These are phyloP conservation scores for Ganaspis brasiliensis DNA, from an alignment of 2,888 invertebrate species.

Conservation along the genomic window DNA sequence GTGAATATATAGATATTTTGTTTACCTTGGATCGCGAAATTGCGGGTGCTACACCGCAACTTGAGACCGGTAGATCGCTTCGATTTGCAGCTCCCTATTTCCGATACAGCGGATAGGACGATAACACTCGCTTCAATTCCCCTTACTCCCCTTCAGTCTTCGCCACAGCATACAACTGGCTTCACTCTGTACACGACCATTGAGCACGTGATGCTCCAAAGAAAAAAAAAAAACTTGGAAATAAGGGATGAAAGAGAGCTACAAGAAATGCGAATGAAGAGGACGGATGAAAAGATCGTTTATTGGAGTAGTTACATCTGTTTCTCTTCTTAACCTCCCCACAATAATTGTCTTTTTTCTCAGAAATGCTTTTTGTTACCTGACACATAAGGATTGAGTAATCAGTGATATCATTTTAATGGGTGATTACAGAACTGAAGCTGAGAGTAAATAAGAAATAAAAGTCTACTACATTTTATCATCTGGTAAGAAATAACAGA, in stretches of 20 bases:
- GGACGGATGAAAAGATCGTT: constrained; percentile 8
- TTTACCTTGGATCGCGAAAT: constrained; percentile 60
- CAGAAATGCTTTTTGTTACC: neutral
- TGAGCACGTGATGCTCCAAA: constrained; percentile 8
- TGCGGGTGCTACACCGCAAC: constrained; percentile 57
- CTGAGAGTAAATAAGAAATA: too few relatives aligned
- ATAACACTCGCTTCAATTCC: constrained; percentile 52
- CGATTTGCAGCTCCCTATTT: constrained; percentile 55
- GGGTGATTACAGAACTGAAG: too few relatives aligned
- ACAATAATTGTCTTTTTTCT: neutral
- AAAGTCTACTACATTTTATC: too few relatives aligned
- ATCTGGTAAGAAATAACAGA: too few relatives aligned
- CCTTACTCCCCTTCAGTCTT: constrained; percentile 2
- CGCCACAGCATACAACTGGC: neutral
- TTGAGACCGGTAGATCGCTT: constrained; percentile 51
- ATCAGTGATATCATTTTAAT: too few relatives aligned
- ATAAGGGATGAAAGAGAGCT: constrained; percentile 3
- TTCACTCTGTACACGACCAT: neutral
- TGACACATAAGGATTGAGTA: too few relatives aligned
- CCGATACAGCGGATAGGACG: constrained; percentile 55
- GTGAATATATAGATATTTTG: constrained; percentile 56
- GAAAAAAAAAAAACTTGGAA: constrained; percentile 34
- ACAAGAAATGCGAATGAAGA: constrained; percentile 30
- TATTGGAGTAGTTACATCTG: constrained; percentile 25
- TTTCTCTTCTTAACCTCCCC: neutral